These are phyloP conservation scores for Haplochromis vanheusdeni DNA, from an alignment of 2,113 vertebrate genomes.

Conservation along the genomic window DNA sequence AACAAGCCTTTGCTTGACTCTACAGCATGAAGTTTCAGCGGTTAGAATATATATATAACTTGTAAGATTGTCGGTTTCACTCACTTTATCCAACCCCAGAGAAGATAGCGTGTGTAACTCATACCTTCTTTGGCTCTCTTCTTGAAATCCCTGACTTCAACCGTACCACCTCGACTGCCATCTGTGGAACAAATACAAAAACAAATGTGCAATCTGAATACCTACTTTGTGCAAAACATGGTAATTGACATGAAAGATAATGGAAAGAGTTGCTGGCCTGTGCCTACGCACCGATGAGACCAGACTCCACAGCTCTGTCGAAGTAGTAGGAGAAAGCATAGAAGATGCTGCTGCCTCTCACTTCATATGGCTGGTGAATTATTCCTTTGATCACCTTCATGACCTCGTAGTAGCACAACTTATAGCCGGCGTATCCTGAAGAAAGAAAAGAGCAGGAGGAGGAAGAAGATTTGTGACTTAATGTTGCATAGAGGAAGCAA, in stretches of 20 bases:
- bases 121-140: slow-evolving; percentile 94
- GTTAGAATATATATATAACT: slow-evolving; percentile 47
- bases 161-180: slow-evolving; percentile 80
- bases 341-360: slow-evolving; percentile 83
- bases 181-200: slow-evolving; percentile 69
- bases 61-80: slow-evolving; percentile 40
- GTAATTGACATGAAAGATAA: slow-evolving; percentile 6
- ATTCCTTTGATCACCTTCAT: slow-evolving; percentile 83
- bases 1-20: slow-evolving; percentile 19
- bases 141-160: slow-evolving; percentile 91
- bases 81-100: background rate
- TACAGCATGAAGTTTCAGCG: slow-evolving; percentile 11
- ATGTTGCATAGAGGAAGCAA: background rate
- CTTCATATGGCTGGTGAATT: slow-evolving; percentile 87
- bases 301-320: slow-evolving; percentile 86
- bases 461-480: background rate
- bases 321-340: slow-evolving; percentile 98
- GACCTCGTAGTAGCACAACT: slow-evolving; percentile 89
- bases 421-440: slow-evolving; percentile 86
- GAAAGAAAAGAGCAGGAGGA: background rate
- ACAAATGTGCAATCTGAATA: slow-evolving; percentile 18
- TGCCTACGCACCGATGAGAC: slow-evolving; percentile 83
- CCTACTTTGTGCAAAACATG: background rate
- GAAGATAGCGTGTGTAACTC: slow-evolving; percentile 9
- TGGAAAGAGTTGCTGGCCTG: background rate